These are phyloP conservation scores for Bubo blakistoni DNA, from an alignment of 2,113 vertebrate genomes.

Conservation along the genomic window DNA sequence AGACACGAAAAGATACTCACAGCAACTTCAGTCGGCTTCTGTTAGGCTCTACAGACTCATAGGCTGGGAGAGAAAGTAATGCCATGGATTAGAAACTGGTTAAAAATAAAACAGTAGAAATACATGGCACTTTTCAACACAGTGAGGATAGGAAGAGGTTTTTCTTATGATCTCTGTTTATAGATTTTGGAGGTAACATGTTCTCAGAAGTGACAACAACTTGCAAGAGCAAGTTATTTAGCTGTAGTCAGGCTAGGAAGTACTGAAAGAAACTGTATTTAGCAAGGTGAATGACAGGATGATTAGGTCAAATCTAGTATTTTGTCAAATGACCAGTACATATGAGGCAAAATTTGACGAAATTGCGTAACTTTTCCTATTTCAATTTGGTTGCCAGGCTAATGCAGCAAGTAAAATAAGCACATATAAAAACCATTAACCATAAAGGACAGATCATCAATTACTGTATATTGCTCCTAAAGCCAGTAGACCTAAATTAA, in stretches of 20 bases:
- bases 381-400: neutral
- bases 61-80: neutral
- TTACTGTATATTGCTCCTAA: neutral
- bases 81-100: neutral
- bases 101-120: neutral
- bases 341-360: neutral
- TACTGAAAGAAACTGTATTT: neutral
- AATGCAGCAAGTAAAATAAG: neutral
- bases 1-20: neutral
- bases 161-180: neutral
- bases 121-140: neutral
- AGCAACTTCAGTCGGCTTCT: neutral
- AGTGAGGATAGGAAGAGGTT: neutral
- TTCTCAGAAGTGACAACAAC: neutral
- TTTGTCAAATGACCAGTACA: neutral
- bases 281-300: neutral
- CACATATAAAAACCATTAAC: neutral
- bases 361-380: neutral
- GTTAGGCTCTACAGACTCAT: neutral
- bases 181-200: neutral
- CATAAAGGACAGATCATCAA: neutral
- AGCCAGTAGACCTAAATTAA: neutral
- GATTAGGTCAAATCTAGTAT: neutral
- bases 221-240: neutral
- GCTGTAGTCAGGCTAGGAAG: neutral